These are phyloP conservation scores for Erebia aethiops DNA, from an alignment of 2,888 invertebrate species.

Conservation along the genomic window DNA sequence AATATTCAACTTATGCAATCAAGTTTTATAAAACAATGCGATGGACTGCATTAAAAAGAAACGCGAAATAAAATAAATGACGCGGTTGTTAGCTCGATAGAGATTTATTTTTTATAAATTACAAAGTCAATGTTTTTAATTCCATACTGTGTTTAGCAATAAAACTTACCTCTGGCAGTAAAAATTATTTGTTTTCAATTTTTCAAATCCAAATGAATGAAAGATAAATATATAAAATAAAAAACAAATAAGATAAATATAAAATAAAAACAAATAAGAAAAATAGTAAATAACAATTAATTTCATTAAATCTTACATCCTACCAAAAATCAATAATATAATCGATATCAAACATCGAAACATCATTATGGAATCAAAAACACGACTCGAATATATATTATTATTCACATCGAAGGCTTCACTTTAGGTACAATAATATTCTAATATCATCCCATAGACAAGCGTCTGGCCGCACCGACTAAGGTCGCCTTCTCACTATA, in stretches of 20 bases:
- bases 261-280: too few species aligned
- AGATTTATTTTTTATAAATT: background rate
- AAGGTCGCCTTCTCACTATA: background rate
- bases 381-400: background rate
- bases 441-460: constrained; percentile 25
- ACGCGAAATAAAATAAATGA: background rate
- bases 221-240: too few species aligned
- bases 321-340: background rate
- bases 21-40: too few species aligned
- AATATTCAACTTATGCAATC: background rate
- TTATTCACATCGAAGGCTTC: constrained; percentile 18
- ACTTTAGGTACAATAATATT: constrained; percentile 4
- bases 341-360: background rate
- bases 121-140: background rate
- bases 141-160: background rate
- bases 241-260: too few species aligned
- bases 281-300: too few species aligned
- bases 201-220: too few species aligned
- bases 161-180: background rate
- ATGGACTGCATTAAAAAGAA: background rate
- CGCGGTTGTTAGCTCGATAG: background rate
- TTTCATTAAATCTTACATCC: too few species aligned
- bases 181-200: too few species aligned
- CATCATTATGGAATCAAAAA: background rate
- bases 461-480: constrained; percentile 15